Evolutionary conservation across 2,797 vertebrate species (phyloP).

Genomic region (Salmo trutta): DNA sequence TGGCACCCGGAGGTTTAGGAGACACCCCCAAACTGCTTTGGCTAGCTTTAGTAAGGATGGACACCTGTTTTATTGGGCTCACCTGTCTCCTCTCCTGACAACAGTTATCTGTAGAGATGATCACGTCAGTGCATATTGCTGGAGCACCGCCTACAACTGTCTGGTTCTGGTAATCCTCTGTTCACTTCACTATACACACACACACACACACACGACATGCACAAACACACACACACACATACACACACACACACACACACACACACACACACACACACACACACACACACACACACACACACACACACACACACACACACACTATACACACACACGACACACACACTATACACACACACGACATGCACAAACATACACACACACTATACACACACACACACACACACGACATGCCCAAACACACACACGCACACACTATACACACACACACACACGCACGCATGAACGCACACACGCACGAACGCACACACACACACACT

Average conservation of each 20-base stretch:
- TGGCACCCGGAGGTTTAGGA: constrained; percentile 30
- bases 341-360: no score
- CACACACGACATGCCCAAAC: neutral
- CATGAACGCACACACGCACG: constrained; percentile 31
- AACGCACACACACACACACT: no score
- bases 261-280: constrained; percentile 9
- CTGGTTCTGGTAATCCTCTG: constrained; percentile 27
- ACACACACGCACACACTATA: neutral
- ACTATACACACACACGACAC: no score
- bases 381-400: neutral
- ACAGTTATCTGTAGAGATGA: constrained; percentile 63
- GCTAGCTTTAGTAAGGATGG: constrained; percentile 43
- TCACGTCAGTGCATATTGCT: constrained; percentile 41
- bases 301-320: no score
- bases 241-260: no score
- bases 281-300: neutral
- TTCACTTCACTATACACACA: constrained; percentile 32
- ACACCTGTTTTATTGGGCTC: constrained; percentile 47
- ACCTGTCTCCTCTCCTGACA: constrained; percentile 42
- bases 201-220: neutral
- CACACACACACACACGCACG: neutral
- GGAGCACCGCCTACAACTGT: constrained; percentile 46
- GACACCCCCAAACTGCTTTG: constrained; percentile 59
- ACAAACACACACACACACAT: no score
- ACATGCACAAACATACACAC: no score